Conservation (phyloP, 2,888 invertebrate species). For the Barypeithes pellucidus region DNA sequence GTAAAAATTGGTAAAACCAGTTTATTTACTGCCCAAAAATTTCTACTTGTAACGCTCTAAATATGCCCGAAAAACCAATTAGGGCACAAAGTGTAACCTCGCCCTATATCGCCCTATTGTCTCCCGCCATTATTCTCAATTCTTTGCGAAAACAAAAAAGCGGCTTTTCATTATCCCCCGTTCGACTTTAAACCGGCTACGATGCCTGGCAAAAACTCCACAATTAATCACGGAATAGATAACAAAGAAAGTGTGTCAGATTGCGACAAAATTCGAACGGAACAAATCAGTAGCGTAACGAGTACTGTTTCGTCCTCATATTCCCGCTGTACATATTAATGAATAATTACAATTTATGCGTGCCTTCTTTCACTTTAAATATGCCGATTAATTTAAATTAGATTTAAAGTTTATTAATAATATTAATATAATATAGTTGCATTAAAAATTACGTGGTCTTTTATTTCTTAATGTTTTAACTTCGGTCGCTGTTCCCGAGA, state of each 20-base stretch:
- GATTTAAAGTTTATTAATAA: too few species aligned
- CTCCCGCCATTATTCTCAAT: slow-evolving; percentile 38
- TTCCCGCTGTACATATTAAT: too few species aligned
- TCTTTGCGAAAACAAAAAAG: slow-evolving; percentile 50
- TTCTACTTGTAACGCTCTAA: slow-evolving; percentile 37
- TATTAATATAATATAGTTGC: too few species aligned
- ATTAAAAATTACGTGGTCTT: too few species aligned
- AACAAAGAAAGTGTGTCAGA: slow-evolving; percentile 54
- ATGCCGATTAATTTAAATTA: too few species aligned
- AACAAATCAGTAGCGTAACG: slow-evolving; percentile 33
- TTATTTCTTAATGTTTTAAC: too few species aligned
- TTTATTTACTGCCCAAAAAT: slow-evolving; percentile 14
- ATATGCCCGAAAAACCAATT: slow-evolving; percentile 28
- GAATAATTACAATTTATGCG: too few species aligned
- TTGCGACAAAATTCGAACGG: slow-evolving; percentile 45
- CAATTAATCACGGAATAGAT: slow-evolving; percentile 52
- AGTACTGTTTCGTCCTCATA: too few species aligned
- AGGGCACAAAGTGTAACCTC: slow-evolving; percentile 28
- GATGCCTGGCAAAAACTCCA: slow-evolving; percentile 47
- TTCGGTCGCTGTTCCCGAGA: too few species aligned
- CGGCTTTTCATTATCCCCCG: slow-evolving; percentile 48
- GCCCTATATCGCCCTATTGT: slow-evolving; percentile 43
- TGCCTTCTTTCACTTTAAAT: too few species aligned
- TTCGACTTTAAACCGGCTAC: slow-evolving; percentile 33
- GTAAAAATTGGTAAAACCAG: not conserved